Conservation (phyloP, 2,113 vertebrate genomes). For the Serilophus lunatus region DNA sequence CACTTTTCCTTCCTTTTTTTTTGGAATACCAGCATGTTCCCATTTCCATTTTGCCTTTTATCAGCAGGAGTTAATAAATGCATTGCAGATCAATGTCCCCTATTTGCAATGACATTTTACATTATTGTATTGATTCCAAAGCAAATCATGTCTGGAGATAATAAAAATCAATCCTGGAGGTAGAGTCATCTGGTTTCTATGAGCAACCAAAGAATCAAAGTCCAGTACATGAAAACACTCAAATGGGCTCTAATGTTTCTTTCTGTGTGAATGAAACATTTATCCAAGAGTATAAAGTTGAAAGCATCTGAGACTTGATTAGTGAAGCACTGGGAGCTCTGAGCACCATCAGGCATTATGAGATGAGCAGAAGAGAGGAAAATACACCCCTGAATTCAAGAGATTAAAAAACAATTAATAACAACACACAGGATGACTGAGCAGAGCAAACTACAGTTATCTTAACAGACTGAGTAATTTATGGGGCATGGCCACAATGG, state of each 20-base stretch:
- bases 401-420: conserved; percentile 36
- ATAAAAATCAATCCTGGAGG: conserved; percentile 7
- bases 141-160: background rate
- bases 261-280: background rate
- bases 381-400: conserved; percentile 11
- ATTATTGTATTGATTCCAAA: conserved; percentile 18
- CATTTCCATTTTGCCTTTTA: background rate
- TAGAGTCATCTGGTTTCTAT: background rate
- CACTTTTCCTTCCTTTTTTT: background rate
- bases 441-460: conserved; percentile 31
- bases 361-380: conserved; percentile 44
- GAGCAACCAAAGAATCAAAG: conserved; percentile 4
- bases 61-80: conserved; percentile 2
- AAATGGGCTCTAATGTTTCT: background rate
- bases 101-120: conserved; percentile 29
- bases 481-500: conserved; percentile 8
- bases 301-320: background rate
- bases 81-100: background rate
- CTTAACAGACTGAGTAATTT: conserved; percentile 26
- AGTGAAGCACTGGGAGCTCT: background rate
- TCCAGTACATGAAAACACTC: background rate
- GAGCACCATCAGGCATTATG: background rate
- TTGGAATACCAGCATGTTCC: background rate
- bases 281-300: background rate
- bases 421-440: background rate